Evolutionary conservation across 2,113 vertebrate genomes (phyloP).

Genomic region (Scomber scombrus): DNA sequence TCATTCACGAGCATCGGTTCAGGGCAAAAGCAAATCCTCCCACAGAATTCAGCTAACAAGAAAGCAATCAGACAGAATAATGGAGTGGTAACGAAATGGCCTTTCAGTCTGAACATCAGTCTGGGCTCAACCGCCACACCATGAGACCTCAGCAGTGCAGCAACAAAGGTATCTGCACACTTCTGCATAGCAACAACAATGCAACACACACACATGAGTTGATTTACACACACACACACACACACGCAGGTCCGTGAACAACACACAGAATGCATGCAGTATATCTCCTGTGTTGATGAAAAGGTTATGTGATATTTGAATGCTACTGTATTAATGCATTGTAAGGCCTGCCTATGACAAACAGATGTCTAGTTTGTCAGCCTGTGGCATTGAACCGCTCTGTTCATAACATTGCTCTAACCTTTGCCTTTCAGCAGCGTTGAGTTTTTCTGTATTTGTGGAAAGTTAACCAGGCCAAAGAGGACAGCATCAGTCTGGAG

Average conservation of each 20-base stretch:
- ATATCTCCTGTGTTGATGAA: neutral
- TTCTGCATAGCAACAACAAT: constrained; percentile 9
- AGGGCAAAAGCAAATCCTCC: constrained; percentile 52
- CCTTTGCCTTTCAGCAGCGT: constrained; percentile 5
- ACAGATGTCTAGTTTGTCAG: constrained; percentile 30
- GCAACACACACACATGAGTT: constrained; percentile 6
- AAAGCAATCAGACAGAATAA: constrained; percentile 65
- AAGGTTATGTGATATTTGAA: constrained; percentile 6
- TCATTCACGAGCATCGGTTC: constrained; percentile 19
- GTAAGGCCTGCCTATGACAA: neutral
- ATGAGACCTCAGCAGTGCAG: constrained; percentile 7
- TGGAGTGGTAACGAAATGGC: constrained; percentile 46
- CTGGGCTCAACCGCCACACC: constrained; percentile 19
- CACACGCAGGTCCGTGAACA: constrained; percentile 16
- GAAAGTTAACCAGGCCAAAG: constrained; percentile 22
- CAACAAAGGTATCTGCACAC: neutral
- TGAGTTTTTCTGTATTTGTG: neutral
- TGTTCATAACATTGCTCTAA: constrained; percentile 17
- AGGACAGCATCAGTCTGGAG: constrained; percentile 11
- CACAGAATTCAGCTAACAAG: constrained; percentile 50
- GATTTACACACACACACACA: constrained; percentile 30
- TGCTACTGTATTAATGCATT: constrained; percentile 7
- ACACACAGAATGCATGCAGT: constrained; percentile 7
- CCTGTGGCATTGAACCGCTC: constrained; percentile 22
- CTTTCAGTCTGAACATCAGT: constrained; percentile 48